Conservation (phyloP, 2,888 invertebrate genomes). For the Margaritifera margaritifera region DNA sequence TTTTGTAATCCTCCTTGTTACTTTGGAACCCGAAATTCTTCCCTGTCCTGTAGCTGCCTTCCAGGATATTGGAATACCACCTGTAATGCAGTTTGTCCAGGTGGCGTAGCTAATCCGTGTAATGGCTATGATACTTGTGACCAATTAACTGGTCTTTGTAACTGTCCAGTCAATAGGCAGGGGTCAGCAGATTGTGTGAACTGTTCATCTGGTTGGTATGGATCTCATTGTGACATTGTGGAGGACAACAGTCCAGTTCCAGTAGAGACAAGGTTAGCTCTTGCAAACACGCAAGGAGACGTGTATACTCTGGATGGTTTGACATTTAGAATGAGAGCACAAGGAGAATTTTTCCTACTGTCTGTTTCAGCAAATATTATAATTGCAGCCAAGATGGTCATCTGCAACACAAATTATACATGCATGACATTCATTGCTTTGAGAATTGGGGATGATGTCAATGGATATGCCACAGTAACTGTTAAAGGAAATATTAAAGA, state of each 20-base stretch:
- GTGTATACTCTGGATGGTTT: slow-evolving; percentile 47
- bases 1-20: too few relatives aligned
- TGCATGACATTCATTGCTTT: slow-evolving; percentile 47
- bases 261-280: slow-evolving; percentile 12
- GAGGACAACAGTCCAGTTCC: too few relatives aligned
- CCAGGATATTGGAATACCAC: slow-evolving; percentile 45
- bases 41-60: slow-evolving; percentile 36
- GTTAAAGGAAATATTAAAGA: slow-evolving; percentile 27
- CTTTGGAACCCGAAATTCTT: slow-evolving; percentile 1
- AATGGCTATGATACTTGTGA: slow-evolving; percentile 54
- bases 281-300: slow-evolving; percentile 40
- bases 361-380: slow-evolving; percentile 37
- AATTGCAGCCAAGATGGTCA: slow-evolving; percentile 50
- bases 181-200: slow-evolving; percentile 41
- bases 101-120: slow-evolving; percentile 49
- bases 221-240: slow-evolving; percentile 32
- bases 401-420: slow-evolving; percentile 50
- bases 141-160: slow-evolving; percentile 39
- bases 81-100: slow-evolving; percentile 54
- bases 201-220: slow-evolving; percentile 50
- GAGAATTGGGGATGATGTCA: slow-evolving; percentile 39
- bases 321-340: slow-evolving; percentile 29
- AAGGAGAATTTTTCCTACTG: slow-evolving; percentile 45
- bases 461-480: slow-evolving; percentile 44
- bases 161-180: slow-evolving; percentile 49